phyloP scores from a whole-genome alignment of 1,140 invertebrate species.

The Lasioglossum baleicum region DNA sequence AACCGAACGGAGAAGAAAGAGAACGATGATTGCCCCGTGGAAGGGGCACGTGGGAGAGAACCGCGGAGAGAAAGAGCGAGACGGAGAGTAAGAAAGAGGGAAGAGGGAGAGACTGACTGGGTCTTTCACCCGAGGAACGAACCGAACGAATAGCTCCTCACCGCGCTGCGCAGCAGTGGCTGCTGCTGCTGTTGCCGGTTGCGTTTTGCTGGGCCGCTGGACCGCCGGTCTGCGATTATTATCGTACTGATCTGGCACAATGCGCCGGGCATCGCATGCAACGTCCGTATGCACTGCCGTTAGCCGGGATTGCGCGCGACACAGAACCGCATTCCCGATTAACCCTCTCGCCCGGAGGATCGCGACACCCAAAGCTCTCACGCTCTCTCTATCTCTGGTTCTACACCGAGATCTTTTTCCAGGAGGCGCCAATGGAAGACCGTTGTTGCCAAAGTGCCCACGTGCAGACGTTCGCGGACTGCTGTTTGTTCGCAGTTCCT shows the following conservation, averaged over 20 bases:
- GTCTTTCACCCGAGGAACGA: constrained; percentile 67
- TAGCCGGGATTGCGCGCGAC: constrained; percentile 28
- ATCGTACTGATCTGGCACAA: constrained; percentile 50
- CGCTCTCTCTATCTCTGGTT: no score
- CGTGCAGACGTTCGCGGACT: no score
- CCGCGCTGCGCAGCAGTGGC: background rate
- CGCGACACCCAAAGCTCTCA: no score
- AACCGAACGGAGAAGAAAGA: constrained; percentile 13
- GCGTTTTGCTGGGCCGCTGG: background rate
- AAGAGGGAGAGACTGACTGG: constrained; percentile 57
- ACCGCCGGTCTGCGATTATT: constrained; percentile 51
- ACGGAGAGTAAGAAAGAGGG: constrained; percentile 44
- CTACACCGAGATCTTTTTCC: no score
- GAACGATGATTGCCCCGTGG: constrained; percentile 14
- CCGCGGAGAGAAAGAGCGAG: constrained; percentile 34
- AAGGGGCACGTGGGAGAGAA: constrained; percentile 49
- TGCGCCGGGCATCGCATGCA: constrained; percentile 37
- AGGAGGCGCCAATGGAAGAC: no score
- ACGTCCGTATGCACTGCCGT: constrained; percentile 20
- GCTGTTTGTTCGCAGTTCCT: no score
- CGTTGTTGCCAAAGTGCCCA: no score
- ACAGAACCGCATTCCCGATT: constrained; percentile 1
- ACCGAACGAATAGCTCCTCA: constrained; percentile 54
- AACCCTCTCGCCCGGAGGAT: background rate
- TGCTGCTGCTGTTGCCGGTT: constrained; percentile 8